phyloP scores from a whole-genome alignment of 2,888 invertebrate species.

The Sthenelais limicola region DNA sequence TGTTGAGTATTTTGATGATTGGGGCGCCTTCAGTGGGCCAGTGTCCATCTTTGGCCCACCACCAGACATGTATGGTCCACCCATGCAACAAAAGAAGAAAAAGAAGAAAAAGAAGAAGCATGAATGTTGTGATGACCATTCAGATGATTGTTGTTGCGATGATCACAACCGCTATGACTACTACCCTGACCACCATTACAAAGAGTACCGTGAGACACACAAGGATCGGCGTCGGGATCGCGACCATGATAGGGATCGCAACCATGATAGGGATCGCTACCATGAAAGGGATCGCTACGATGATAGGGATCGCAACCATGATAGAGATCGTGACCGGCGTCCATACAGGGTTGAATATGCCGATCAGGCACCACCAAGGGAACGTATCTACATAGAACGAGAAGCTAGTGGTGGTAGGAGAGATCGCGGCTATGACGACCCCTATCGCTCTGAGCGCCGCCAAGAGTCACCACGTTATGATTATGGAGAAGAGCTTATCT shows the following conservation, averaged over 20 bases:
- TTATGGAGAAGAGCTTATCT: conserved; percentile 11
- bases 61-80: background rate
- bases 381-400: background rate
- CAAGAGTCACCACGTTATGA: background rate
- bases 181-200: conserved; percentile 20
- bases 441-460: background rate
- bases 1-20: conserved; percentile 51
- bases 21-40: conserved; percentile 45
- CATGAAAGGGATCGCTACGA: conserved; percentile 29
- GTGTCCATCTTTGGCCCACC: conserved; percentile 42
- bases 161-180: conserved; percentile 19
- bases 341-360: background rate
- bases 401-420: background rate
- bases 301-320: conserved; percentile 42
- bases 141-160: conserved; percentile 10
- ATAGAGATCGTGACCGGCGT: conserved; percentile 51
- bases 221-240: background rate
- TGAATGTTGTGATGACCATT: background rate
- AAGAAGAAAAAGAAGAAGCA: conserved; percentile 29
- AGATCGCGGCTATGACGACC: background rate
- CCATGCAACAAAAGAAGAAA: background rate
- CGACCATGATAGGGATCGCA: conserved; percentile 18
- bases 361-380: background rate
- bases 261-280: conserved; percentile 51
- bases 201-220: conserved; percentile 29